Base-by-base conservation (phyloP, 2,888 invertebrate genomes). In the Lithophane semibrunnea region DNA sequence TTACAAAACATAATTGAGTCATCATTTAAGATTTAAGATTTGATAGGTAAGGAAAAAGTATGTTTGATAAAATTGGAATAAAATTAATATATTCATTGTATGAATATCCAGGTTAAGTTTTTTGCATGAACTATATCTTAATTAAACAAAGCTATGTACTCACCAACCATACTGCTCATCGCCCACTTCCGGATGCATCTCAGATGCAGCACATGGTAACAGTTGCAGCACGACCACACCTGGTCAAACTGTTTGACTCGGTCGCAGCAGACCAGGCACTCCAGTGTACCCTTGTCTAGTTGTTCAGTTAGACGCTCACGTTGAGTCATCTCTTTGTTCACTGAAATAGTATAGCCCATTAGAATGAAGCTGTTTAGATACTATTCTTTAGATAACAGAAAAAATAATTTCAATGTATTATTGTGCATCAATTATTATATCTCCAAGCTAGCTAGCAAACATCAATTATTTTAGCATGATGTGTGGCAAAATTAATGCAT, bases 261-360 rank as follows among this genome's bases (percentile, higher is more conserved):
- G 88, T 99, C 99, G 91, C 99, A 99, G 93, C 99, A 99, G 24
- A 99, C 99, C 89, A 99, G 97, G 93, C 99, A 99, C 94, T 99
- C 99, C 79, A 99, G 97, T 0, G 97, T 97, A 1, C 98, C 98
- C 79, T 97, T 97, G 84, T 98, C 98, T 70, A 99, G 96, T 94
- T 99, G 98, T 67, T 99, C 98, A 21, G 98, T 98, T 37, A 99
- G 97, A 73, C 98, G 97, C 91, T 99, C 99, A 69, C 98, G 97
- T 93, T 99, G 98, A n/a, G 98, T 98, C 88, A 98, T 97, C 82
- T 97, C 97, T 65, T 83, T 86, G 74, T 83, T 83, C 8, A 82
- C 82, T 82, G 85, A 61, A 82, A 82, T 49, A 52, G 5, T 9
- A 52, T 52, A 37, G 5, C 37, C 5, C 2, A 37, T 52, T 29